phyloP scores from a whole-genome alignment of 2,797 vertebrate species.

The Poecilia picta region DNA sequence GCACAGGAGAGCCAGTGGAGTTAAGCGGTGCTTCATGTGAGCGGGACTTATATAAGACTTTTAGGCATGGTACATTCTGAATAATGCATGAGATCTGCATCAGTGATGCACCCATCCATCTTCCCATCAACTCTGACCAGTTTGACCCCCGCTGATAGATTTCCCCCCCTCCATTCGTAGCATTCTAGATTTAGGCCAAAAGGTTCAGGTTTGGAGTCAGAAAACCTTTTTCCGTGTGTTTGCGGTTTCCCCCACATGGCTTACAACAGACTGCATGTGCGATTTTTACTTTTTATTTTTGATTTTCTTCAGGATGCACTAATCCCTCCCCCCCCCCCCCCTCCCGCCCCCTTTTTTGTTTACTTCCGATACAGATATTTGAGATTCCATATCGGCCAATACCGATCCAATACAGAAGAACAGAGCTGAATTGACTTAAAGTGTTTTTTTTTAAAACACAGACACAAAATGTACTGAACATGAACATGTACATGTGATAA shows the following conservation, averaged over 20 bases:
- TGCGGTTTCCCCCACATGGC: not conserved
- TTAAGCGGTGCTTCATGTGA: constrained; percentile 30
- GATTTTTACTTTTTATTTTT: not conserved
- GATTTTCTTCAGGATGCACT: not conserved
- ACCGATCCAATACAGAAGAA: too few relatives aligned
- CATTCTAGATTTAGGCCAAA: not conserved
- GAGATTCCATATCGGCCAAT: too few relatives aligned
- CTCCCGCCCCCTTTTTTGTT: too few relatives aligned
- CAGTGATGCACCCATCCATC: not conserved
- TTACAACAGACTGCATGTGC: not conserved
- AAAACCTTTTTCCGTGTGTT: not conserved
- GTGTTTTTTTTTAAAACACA: too few relatives aligned
- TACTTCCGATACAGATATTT: too few relatives aligned
- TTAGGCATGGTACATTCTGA: constrained; percentile 22
- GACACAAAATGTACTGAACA: too few relatives aligned
- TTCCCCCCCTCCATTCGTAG: not conserved
- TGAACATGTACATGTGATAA: too few relatives aligned
- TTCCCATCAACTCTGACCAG: not conserved
- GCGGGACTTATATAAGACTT: constrained; percentile 28
- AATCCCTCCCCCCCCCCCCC: too few relatives aligned
- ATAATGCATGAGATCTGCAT: constrained; percentile 21
- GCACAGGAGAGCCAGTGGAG: constrained; percentile 18
- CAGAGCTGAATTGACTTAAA: too few relatives aligned
- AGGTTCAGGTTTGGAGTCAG: not conserved
- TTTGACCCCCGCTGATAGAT: not conserved